Evolutionary conservation across 2,888 invertebrate species (phyloP).

Genomic region (Agonopterix heracliana): DNA sequence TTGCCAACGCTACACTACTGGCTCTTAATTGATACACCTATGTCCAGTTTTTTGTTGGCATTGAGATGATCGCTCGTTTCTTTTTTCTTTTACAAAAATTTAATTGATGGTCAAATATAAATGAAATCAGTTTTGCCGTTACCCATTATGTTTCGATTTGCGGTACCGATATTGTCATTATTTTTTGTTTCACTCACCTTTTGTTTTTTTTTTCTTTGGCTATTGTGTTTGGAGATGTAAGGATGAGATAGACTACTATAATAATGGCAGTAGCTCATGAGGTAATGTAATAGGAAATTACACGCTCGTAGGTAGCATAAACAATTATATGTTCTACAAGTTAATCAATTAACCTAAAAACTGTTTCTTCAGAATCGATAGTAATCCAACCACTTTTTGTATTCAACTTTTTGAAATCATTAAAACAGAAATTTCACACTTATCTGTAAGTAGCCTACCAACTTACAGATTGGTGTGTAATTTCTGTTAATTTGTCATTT

Average conservation of each 20-base stretch:
- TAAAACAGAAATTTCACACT: too few species aligned
- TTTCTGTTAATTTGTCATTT: too few species aligned
- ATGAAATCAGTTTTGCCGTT: constrained; percentile 34
- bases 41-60: constrained; percentile 35
- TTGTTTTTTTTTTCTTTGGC: not conserved
- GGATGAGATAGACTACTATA: not conserved
- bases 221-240: not conserved
- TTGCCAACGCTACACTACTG: constrained; percentile 4
- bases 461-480: too few species aligned
- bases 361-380: too few species aligned
- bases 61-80: constrained; percentile 25
- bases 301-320: too few species aligned
- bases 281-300: not conserved
- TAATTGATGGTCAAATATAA: constrained; percentile 51
- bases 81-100: constrained; percentile 23
- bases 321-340: too few species aligned
- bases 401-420: too few species aligned
- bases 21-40: constrained; percentile 43
- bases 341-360: too few species aligned
- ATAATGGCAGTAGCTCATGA: not conserved
- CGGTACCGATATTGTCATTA: constrained; percentile 27
- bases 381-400: too few species aligned
- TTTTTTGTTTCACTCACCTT: constrained; percentile 14
- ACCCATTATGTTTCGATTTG: constrained; percentile 42
- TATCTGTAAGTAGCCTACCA: too few species aligned